These are phyloP conservation scores for Tangara arthus DNA, from an alignment of 2,797 vertebrate species.

Conservation along the genomic window DNA sequence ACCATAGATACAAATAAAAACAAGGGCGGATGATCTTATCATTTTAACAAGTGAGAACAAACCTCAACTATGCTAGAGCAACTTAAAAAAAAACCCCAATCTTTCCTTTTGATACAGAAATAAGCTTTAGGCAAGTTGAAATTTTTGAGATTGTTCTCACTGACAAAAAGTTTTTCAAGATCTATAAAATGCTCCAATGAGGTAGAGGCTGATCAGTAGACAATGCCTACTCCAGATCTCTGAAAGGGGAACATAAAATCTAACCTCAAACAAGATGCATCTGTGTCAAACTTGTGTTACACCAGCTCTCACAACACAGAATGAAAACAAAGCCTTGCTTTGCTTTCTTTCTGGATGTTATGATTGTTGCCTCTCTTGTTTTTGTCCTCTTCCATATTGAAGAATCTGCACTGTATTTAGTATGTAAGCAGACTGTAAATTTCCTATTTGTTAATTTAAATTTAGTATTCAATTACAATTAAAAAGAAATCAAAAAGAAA, in stretches of 20 bases:
- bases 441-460: background rate
- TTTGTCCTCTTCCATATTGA: background rate
- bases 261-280: background rate
- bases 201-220: background rate
- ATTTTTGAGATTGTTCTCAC: background rate
- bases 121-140: background rate
- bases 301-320: background rate
- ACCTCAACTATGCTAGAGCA: background rate
- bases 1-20: background rate
- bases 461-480: background rate
- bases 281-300: background rate
- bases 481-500: background rate
- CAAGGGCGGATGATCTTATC: constrained; percentile 19
- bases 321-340: background rate
- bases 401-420: background rate
- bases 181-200: background rate
- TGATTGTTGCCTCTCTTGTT: background rate
- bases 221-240: background rate
- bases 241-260: background rate
- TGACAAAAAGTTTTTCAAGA: background rate
- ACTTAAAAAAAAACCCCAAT: background rate
- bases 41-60: constrained; percentile 24
- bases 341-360: background rate
- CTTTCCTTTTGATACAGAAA: background rate
- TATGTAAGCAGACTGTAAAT: background rate